phyloP scores from a whole-genome alignment of 2,113 vertebrate genomes.

The Colistium nudipinnis region DNA sequence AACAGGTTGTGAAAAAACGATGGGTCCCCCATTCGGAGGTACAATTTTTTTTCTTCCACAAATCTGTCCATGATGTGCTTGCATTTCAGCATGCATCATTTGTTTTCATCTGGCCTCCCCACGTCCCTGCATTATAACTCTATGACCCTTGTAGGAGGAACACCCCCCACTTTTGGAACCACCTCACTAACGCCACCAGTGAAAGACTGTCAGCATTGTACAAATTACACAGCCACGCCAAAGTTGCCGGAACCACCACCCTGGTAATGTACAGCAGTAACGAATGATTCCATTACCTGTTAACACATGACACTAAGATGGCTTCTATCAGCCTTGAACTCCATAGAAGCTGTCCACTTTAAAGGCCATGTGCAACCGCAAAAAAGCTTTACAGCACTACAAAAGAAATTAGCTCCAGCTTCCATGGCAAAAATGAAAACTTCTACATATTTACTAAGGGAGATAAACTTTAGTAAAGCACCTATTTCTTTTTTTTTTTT shows the following conservation, averaged over 20 bases:
- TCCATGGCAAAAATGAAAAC: conserved; percentile 52
- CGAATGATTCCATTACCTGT: not conserved
- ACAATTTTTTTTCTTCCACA: too few species aligned
- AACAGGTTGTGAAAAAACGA: too few species aligned
- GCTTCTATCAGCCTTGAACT: conserved; percentile 13
- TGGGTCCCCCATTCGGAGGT: too few species aligned
- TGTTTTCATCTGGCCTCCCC: too few species aligned
- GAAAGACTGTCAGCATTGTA: too few species aligned
- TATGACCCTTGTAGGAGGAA: too few species aligned
- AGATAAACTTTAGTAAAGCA: conserved; percentile 65
- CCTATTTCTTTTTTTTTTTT: conserved; percentile 54
- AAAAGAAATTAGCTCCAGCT: conserved; percentile 46
- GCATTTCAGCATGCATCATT: too few species aligned
- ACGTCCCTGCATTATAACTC: too few species aligned
- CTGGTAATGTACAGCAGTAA: conserved; percentile 3
- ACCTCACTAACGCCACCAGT: too few species aligned
- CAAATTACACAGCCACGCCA: not conserved
- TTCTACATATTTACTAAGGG: conserved; percentile 62
- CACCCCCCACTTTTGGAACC: too few species aligned
- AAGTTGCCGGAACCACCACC: not conserved
- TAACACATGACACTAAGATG: not conserved
- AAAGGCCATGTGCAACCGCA: conserved; percentile 24
- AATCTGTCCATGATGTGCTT: too few species aligned
- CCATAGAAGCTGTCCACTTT: conserved; percentile 14
- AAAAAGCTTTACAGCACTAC: conserved; percentile 36